Evolutionary conservation across 2,113 vertebrate genomes (phyloP), one percentile per base, ranked within the genome.

Genomic region (Xiphophorus maculatus): DNA sequence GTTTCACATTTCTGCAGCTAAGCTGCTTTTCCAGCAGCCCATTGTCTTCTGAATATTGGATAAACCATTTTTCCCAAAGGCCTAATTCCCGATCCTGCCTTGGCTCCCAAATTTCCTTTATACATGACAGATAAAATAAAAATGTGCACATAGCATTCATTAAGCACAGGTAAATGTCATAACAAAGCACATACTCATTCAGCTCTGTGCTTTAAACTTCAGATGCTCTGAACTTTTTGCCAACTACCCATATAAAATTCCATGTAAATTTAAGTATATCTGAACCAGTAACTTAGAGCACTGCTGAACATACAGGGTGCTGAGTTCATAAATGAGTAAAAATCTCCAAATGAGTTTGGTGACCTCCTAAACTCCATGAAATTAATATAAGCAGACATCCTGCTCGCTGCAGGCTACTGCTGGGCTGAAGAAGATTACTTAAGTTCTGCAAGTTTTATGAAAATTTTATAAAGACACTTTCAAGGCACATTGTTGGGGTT

Each of bases 321-420:
- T 84, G 90, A 93, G 94, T 95, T 96, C 95, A 96, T 96, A 95
- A 96, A 98, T 97, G 95, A 97, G 95, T 96, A 96, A 96, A 92
- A 95, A 93, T 96, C 94, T 92, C 94, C 93, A 94, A 96, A 96
- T 93, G 94, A 96, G 94, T 97, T 95, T 94, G 94, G 94, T 96
- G 96, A 97, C 96, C 96, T 96, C 95, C 95, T 96, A 96, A 96
- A 97, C 96, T 96, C 93, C 93, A 91, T 97, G 96, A 98, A 98
- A 98, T 98, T 97, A 98, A 98, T 97, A 96, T 96, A 97, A 96
- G 96, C 92, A 96, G 96, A 97, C 97, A 97, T 96, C 94, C 93
- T 93, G 95, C 94, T 91, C 69, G 91, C 90, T 93, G 88, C 87
- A 91, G 93, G 95, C 94, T 92, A 93, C 90, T 86, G 85, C 92